Conservation (phyloP, 1,140 invertebrate genomes). For the Bombus sibiricus region DNA sequence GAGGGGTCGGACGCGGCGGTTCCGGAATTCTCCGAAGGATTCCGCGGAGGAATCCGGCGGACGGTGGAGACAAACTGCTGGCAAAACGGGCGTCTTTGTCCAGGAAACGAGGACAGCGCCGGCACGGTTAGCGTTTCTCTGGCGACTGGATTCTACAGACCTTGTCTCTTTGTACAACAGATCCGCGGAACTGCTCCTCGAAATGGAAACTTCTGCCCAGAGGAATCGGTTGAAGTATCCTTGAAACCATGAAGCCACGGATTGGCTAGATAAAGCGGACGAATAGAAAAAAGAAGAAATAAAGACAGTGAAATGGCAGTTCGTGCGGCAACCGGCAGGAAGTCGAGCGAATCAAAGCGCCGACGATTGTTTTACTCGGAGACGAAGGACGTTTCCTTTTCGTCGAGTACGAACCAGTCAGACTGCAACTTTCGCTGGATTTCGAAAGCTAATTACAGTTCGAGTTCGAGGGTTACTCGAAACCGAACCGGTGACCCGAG, state of each 20-base stretch:
- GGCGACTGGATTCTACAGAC: conserved; percentile 37
- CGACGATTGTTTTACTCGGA: conserved; percentile 18
- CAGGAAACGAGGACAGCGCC: conserved; percentile 70
- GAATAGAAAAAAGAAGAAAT: conserved; percentile 25
- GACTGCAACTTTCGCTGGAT: neutral
- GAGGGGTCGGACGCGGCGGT: conserved; percentile 10
- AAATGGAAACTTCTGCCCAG: conserved; percentile 44
- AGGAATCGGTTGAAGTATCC: conserved; percentile 31
- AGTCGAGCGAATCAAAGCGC: conserved; percentile 25
- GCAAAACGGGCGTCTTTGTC: conserved; percentile 68
- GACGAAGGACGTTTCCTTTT: conserved; percentile 13
- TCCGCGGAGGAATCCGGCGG: conserved; percentile 42
- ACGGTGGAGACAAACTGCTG: conserved; percentile 47
- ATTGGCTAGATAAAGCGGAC: conserved; percentile 13
- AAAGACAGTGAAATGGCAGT: conserved; percentile 21
- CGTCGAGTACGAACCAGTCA: neutral
- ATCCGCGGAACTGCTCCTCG: conserved; percentile 37
- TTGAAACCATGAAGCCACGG: conserved; percentile 20
- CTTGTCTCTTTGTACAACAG: conserved; percentile 43
- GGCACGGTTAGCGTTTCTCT: conserved; percentile 52
- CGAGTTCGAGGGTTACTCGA: conserved; percentile 23
- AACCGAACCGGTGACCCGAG: neutral
- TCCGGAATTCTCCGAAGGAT: conserved; percentile 33
- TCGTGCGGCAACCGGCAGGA: neutral
- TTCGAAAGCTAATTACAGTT: conserved; percentile 40